Evolutionary conservation across 2,113 vertebrate species (phyloP).

Genomic region (Papio anubis): DNA sequence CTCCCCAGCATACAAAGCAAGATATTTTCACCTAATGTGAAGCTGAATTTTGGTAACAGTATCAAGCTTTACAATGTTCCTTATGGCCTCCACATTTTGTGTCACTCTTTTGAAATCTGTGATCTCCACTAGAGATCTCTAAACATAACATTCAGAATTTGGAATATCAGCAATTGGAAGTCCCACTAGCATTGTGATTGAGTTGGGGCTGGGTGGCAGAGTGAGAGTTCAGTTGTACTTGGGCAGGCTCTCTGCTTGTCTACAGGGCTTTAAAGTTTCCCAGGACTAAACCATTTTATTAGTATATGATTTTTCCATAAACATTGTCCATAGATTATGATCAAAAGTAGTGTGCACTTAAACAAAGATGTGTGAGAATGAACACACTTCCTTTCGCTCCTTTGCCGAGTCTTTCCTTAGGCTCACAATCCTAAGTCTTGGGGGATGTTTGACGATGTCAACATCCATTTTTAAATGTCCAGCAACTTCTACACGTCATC

Average conservation of each 20-base stretch:
- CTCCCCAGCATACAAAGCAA: neutral
- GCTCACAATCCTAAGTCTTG: neutral
- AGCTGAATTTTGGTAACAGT: neutral
- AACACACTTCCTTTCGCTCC: neutral
- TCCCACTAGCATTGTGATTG: neutral
- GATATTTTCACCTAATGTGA: neutral
- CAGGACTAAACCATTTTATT: neutral
- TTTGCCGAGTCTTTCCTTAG: neutral
- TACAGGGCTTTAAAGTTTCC: neutral
- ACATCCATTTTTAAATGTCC: conserved; percentile 25
- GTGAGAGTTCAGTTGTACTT: neutral
- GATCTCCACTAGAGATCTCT: neutral
- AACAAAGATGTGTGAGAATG: neutral
- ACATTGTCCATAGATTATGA: neutral
- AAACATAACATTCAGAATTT: conserved; percentile 3
- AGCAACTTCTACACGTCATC: neutral
- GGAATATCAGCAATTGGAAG: neutral
- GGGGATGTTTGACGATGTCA: neutral
- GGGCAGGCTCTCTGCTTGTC: neutral
- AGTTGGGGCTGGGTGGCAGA: neutral
- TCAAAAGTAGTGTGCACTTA: neutral
- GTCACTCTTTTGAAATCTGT: conserved; percentile 43
- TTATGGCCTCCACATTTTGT: neutral
- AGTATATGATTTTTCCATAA: conserved; percentile 19
- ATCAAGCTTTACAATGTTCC: conserved; percentile 5